Conservation (phyloP, 2,797 vertebrate species). For the Gobionotothen gibberifrons region DNA sequence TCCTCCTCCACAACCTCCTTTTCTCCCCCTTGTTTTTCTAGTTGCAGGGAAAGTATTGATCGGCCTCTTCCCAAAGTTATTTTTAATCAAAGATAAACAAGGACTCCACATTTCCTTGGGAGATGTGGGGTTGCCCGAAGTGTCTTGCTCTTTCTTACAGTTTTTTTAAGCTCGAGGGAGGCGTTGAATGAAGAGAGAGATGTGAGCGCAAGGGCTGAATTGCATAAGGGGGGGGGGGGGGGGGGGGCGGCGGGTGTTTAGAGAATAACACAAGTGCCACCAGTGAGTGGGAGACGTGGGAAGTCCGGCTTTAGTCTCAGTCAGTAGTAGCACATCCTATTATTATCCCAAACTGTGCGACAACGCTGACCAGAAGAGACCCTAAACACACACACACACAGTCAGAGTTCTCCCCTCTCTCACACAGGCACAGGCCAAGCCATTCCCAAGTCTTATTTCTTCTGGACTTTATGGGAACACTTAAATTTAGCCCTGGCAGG, state of each 20-base stretch:
- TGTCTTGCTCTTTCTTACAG: conserved; percentile 61
- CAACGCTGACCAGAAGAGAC: conserved; percentile 83
- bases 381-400: conserved; percentile 78
- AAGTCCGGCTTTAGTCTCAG: conserved; percentile 80
- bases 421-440: conserved; percentile 78
- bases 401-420: conserved; percentile 73
- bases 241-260: conserved; percentile 58
- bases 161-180: conserved; percentile 74
- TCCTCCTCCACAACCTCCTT: conserved; percentile 35
- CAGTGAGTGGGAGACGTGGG: conserved; percentile 83
- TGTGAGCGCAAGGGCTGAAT: conserved; percentile 38
- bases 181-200: conserved; percentile 47
- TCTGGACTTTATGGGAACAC: conserved; percentile 86
- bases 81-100: conserved; percentile 87
- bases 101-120: conserved; percentile 80
- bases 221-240: conserved; percentile 28
- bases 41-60: conserved; percentile 84
- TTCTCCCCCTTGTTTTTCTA: conserved; percentile 37
- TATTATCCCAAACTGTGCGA: conserved; percentile 84
- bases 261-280: conserved; percentile 81
- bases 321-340: conserved; percentile 84
- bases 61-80: conserved; percentile 86
- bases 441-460: conserved; percentile 86
- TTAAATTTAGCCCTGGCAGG: conserved; percentile 86
- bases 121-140: conserved; percentile 72